Evolutionary conservation across 2,797 vertebrate genomes (phyloP).

Genomic region (Tragelaphus oryx): DNA sequence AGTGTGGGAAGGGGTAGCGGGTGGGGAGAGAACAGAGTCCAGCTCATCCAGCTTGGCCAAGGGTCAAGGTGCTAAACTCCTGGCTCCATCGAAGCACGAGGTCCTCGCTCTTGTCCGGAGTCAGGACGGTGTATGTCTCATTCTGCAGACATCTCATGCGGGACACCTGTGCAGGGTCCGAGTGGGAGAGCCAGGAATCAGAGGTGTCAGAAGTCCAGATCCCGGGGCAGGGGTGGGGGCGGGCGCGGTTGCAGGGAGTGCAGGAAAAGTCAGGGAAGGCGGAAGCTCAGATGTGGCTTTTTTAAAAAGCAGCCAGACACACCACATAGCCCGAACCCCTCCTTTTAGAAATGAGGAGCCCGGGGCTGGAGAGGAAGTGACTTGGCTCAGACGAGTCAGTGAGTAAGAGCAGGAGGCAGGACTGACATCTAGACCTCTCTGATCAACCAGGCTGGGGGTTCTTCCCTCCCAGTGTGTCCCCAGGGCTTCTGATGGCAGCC

Average conservation of each 20-base stretch:
- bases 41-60: conserved; percentile 48
- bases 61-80: conserved; percentile 65
- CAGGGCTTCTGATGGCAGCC: neutral
- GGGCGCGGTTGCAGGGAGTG: neutral
- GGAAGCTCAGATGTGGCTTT: neutral
- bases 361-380: conserved; percentile 6
- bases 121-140: conserved; percentile 63
- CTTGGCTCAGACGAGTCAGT: neutral
- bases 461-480: neutral
- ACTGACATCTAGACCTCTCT: neutral
- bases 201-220: neutral
- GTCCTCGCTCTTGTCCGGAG: conserved; percentile 62
- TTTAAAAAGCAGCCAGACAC: neutral
- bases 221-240: fast-evolving
- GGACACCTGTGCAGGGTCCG: conserved; percentile 65
- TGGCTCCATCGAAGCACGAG: conserved; percentile 74
- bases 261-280: neutral
- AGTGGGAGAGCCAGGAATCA: neutral
- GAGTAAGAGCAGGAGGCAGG: neutral
- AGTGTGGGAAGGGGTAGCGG: neutral
- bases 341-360: neutral
- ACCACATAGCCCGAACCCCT: neutral
- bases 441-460: neutral
- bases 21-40: neutral
- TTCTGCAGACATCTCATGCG: conserved; percentile 59